phyloP scores from a whole-genome alignment of 37 sponge, comb jelly and placozoan species.

The Agelas oroides region DNA sequence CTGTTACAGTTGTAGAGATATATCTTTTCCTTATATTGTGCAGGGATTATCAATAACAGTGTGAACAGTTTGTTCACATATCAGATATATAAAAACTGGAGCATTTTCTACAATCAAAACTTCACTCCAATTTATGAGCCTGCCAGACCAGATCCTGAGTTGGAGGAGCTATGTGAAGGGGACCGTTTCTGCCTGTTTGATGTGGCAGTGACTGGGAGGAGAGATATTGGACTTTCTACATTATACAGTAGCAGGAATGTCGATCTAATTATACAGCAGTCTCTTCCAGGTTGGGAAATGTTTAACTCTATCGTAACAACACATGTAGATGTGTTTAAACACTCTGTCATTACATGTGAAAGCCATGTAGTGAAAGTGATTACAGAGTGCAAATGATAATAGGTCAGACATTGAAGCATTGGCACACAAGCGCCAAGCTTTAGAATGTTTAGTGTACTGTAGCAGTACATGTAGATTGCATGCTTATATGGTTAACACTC shows the following conservation, averaged over 20 bases:
- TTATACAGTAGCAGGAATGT: not conserved
- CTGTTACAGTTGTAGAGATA: not conserved
- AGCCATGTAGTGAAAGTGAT: too few relatives aligned
- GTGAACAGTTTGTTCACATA: slow-evolving; percentile 52
- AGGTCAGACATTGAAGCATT: too few relatives aligned
- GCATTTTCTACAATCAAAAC: slow-evolving; percentile 13
- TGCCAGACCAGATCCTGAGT: too few relatives aligned
- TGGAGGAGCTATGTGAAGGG: slow-evolving; percentile 23
- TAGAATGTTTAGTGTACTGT: too few relatives aligned
- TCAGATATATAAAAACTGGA: slow-evolving; percentile 20
- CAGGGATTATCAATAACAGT: slow-evolving; percentile 51
- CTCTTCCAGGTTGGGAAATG: slow-evolving; percentile 21
- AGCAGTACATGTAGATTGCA: too few relatives aligned
- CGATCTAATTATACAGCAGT: slow-evolving; percentile 1
- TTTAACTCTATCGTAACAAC: too few relatives aligned
- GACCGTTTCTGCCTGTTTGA: slow-evolving; percentile 55
- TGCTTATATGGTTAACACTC: too few relatives aligned
- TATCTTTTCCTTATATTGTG: too few relatives aligned
- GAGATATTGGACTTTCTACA: slow-evolving; percentile 35
- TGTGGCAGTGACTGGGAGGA: slow-evolving; percentile 41
- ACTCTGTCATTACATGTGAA: too few relatives aligned
- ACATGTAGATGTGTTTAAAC: too few relatives aligned
- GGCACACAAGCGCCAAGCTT: too few relatives aligned
- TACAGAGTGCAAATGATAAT: too few relatives aligned
- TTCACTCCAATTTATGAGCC: slow-evolving; percentile 10